Base-by-base conservation (phyloP, 1,140 invertebrate species). In the Pseudachorutes palmiensis region DNA sequence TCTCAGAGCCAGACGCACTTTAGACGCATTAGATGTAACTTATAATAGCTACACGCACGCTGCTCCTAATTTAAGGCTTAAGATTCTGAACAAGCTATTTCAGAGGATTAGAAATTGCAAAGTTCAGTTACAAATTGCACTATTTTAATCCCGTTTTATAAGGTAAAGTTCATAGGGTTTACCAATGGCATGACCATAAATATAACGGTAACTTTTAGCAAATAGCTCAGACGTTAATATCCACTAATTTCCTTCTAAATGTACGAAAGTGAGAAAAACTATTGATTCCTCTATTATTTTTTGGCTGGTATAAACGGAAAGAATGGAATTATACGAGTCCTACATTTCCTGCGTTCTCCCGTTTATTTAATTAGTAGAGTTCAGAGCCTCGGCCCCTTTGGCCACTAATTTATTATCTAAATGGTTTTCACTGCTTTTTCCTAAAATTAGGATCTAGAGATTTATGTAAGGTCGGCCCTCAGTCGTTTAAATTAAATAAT, bases 401-500 rank as follows among this genome's bases (percentile, higher is more conserved):
- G 36, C 36, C 36, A 45, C 36, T 45, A 45, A 45, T 45, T 45
- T 45, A 45, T 45, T 45, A 45, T 45, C 36, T 45, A 9, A 19
- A 9, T 45, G 9, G 9, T 45, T 45, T 45, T 19, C 36, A 19
- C 36, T 45, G 19, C 36, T 45, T 9, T 45, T 45, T 45, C 36
- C 36, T 45, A 12, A 45, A 45, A 45, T 45, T 45, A 45, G 36
- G 36, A 45, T 45, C 36, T 19, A 12, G n/a, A n/a, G 36, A 45
- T 45, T 45, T 45, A 45, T 45, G 36, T 9, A 45, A 45, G 19
- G 36, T n/a, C n/a, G n/a, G 36, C 9, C 9, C 9, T 45, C 19
- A 45, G 36, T 45, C 36, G 9, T 45, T 45, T 45, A 45, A 45
- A 45, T 45, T 45, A 45, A 45, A 45, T 45, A 45, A 45, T 45